Evolutionary conservation across 2,797 vertebrate genomes (phyloP), one percentile per base, ranked within the genome.

Genomic region (Buceros bicornis): DNA sequence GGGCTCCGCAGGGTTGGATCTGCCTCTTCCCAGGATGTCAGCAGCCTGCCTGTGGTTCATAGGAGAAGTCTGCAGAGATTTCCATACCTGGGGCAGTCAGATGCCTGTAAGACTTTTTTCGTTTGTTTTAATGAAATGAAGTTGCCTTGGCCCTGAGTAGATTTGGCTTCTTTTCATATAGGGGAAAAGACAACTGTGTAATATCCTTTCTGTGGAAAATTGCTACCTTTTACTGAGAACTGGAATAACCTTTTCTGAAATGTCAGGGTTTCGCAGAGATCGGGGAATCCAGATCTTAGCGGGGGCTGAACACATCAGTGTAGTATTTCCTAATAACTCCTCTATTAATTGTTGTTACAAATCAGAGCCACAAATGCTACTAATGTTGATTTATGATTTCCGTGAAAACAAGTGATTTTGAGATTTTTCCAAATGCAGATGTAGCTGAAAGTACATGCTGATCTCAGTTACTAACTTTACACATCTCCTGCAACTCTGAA

Each of bases 201-300:
- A 87, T 82, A 51, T 51, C 18, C 54, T 69, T 85, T 82, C 28
- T 26, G 14, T 70, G 56, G 78, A 82, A 93, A 87, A 87, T 69
- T 18, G 1, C 51, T 85, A 33, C 35, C 28, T 92, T 85, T 77
- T 87, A 18, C 28, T 84, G 77, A 82, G 71, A 76, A 79, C 24
- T 28, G 35, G 74, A 77, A 65, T 82, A 92, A 87, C 18, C 24
- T 94, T 91, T 91, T 58, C 57, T 81, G 85, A 95, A 88, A 91
- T 51, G 45, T 64, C 71, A 93, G 64, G 37, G 29, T 84, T 83
- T 81, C 11, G 62, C 88, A 86, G 61, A 79, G 48, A 77, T 0
- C 50, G 56, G 53, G 53, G 84, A 82, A 79, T 51, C 64, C 65
- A 35, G 40, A 45, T 67, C 17, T 20, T 83, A 43, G 57, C 42